These are phyloP conservation scores for Sanderia malayensis DNA, from an alignment of 30 jellyfish, hydroid and myxozoan genomes.

Conservation along the genomic window DNA sequence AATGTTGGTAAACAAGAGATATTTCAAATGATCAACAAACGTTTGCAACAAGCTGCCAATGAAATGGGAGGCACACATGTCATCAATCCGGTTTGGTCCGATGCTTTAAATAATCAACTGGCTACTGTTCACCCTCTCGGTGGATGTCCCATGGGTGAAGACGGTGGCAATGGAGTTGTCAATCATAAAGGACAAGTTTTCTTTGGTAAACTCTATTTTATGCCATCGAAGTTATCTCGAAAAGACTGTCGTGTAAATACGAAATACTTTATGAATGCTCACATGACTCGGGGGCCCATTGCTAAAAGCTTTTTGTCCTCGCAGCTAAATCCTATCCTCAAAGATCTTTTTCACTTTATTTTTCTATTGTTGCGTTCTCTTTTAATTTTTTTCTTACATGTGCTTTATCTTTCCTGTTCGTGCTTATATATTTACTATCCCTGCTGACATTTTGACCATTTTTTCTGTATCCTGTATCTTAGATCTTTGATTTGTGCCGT, in stretches of 20 bases:
- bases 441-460: not conserved
- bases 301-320: no score
- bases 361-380: not conserved
- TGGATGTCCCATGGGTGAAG: conserved; percentile 73
- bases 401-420: not conserved
- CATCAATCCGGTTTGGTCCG: conserved; percentile 60
- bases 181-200: conserved; percentile 77
- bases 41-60: conserved; percentile 29
- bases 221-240: no score
- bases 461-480: not conserved
- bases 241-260: no score
- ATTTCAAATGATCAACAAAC: conserved; percentile 27
- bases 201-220: conserved; percentile 39
- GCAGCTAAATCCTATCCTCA: no score
- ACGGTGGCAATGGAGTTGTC: conserved; percentile 71
- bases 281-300: no score
- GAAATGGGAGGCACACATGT: conserved; percentile 61
- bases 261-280: no score
- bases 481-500: no score
- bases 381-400: no score
- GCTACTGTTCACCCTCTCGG: conserved; percentile 79
- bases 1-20: conserved; percentile 63
- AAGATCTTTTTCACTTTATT: no score
- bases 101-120: conserved; percentile 37
- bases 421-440: not conserved